phyloP scores from a whole-genome alignment of 92 coral and sea anemone genomes.

The Parazoanthus darwini region DNA sequence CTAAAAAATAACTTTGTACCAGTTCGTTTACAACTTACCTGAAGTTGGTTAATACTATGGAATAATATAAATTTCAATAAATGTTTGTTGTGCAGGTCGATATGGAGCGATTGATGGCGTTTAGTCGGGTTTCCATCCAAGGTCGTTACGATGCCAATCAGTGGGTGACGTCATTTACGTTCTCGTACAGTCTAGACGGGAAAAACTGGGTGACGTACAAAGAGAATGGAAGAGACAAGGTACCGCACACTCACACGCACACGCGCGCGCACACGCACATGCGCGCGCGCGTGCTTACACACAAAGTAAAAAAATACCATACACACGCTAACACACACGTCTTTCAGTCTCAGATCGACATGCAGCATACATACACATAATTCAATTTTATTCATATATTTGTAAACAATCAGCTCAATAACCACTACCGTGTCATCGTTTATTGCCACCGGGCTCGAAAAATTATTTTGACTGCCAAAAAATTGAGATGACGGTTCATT shows the following conservation, averaged over 20 bases:
- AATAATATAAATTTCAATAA: not conserved
- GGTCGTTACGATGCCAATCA: conserved; percentile 8
- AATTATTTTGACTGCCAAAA: too few relatives aligned
- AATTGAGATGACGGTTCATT: too few relatives aligned
- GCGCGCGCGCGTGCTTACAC: not conserved
- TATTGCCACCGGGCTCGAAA: too few relatives aligned
- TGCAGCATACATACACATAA: too few relatives aligned
- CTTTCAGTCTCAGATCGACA: too few relatives aligned
- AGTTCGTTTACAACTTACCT: too few relatives aligned
- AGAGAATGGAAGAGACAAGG: conserved; percentile 32
- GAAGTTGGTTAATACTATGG: not conserved
- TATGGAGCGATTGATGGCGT: conserved; percentile 22
- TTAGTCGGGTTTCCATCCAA: conserved; percentile 38
- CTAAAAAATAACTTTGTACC: too few relatives aligned
- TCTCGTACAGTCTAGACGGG: conserved; percentile 26
- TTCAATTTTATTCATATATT: too few relatives aligned
- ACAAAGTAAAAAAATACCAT: not conserved
- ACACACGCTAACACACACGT: not conserved
- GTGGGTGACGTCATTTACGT: conserved; percentile 29
- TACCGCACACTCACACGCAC: not conserved
- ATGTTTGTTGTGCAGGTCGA: conserved; percentile 10
- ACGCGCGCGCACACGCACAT: not conserved
- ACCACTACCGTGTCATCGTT: too few relatives aligned
- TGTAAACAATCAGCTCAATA: too few relatives aligned
- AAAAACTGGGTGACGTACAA: not conserved